A percentile compares a stretch with the other conserved stretches of the same genome.
phyloP scores from a whole-genome alignment of 2,797 vertebrate genomes.

The Siniperca scherzeri region DNA sequence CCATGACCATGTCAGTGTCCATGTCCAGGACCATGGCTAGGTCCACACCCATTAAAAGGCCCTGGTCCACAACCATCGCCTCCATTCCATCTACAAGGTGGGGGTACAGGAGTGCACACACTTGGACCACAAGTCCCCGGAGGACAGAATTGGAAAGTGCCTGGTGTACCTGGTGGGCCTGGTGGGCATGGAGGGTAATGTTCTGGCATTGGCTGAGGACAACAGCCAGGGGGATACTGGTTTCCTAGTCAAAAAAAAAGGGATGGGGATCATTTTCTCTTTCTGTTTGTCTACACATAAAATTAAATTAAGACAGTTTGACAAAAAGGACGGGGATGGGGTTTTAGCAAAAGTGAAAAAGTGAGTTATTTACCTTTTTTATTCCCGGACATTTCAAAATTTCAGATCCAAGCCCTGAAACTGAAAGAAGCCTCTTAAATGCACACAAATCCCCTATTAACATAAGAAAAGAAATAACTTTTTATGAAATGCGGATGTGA shows the following conservation, averaged over 20 bases:
- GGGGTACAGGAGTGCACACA: constrained; percentile 8
- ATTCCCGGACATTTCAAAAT: constrained; percentile 48
- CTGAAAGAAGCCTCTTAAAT: neutral
- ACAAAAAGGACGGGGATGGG: neutral
- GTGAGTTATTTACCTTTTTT: constrained; percentile 49
- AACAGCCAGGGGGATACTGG: constrained; percentile 19
- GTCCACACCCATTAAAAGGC: neutral
- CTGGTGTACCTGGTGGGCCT: too few species aligned
- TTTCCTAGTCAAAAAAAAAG: constrained; percentile 27
- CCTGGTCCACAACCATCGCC: neutral
- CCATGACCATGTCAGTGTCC: neutral
- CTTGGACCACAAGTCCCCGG: constrained; percentile 29
- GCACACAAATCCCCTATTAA: neutral
- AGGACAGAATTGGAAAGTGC: neutral
- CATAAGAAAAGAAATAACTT: neutral
- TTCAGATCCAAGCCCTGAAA: constrained; percentile 39
- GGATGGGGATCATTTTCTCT: neutral
- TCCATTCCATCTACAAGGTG: constrained; percentile 15
- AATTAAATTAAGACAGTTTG: neutral
- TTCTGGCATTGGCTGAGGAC: constrained; percentile 13
- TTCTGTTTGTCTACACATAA: neutral
- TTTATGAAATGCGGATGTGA: neutral
- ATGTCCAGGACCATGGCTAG: neutral
- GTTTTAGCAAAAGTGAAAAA: neutral
- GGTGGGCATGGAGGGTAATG: constrained; percentile 13